Evolutionary conservation across 2,888 invertebrate species (phyloP).

Genomic region (Tenthredo livida): DNA sequence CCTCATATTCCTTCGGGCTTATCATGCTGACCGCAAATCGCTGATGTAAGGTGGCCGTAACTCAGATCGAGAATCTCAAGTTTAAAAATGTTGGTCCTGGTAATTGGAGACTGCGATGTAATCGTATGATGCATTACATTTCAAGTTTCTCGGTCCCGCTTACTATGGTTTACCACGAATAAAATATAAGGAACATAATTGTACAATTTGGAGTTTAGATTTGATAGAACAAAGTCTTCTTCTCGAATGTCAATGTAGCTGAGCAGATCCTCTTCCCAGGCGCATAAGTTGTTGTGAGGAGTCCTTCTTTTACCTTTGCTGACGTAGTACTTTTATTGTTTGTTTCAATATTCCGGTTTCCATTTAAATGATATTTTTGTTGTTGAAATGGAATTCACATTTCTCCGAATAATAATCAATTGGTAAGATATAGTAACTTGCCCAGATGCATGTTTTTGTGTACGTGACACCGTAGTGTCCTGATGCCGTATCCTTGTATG

Average conservation of each 20-base stretch:
- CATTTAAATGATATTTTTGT: background rate
- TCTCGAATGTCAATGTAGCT: background rate
- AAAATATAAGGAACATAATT: background rate
- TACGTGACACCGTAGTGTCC: background rate
- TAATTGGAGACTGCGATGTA: background rate
- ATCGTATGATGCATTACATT: background rate
- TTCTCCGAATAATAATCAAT: background rate
- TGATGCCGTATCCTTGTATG: background rate
- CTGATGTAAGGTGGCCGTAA: background rate
- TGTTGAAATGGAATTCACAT: background rate
- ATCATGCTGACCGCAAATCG: background rate
- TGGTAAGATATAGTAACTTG: background rate
- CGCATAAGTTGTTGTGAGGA: background rate
- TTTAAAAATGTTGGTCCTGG: background rate
- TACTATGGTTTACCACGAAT: background rate
- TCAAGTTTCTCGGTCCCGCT: background rate
- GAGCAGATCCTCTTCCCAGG: background rate
- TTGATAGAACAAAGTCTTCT: background rate
- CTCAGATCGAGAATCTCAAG: background rate
- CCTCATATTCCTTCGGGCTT: background rate
- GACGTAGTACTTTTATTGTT: background rate
- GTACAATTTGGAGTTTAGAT: background rate
- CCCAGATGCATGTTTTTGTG: background rate
- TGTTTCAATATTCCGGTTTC: background rate
- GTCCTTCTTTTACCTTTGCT: background rate